phyloP scores from a whole-genome alignment of 2,888 invertebrate genomes.

The Heliconius aoede region DNA sequence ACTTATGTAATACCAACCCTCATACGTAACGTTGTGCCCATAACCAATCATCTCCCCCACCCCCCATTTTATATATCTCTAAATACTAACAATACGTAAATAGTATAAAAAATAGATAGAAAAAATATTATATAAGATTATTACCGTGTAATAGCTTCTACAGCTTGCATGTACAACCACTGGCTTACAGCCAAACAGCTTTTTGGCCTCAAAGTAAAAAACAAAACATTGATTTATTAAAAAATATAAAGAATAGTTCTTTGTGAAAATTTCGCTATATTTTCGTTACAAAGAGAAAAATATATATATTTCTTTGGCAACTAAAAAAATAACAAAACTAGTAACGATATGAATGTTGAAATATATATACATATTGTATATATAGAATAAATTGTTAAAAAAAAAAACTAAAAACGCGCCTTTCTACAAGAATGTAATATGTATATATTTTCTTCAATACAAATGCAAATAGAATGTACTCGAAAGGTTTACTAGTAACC shows the following conservation, averaged over 20 bases:
- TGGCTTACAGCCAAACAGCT: constrained; percentile 40
- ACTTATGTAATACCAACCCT: no score
- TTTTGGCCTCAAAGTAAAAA: constrained; percentile 42
- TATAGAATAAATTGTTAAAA: neutral
- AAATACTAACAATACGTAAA: no score
- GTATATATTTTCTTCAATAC: no score
- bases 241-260: constrained; percentile 27
- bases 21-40: no score
- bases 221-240: constrained; percentile 41
- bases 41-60: no score
- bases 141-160: constrained; percentile 24
- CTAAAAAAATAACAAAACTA: neutral
- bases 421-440: no score
- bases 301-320: neutral
- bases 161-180: constrained; percentile 41
- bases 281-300: neutral
- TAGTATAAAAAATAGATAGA: neutral
- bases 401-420: no score
- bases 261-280: constrained; percentile 20
- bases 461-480: no score
- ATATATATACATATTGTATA: no score
- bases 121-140: constrained; percentile 30
- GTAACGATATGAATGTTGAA: no score
- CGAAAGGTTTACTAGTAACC: no score
- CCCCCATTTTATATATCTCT: no score